Percentiles rank a stretch among this genome's conserved stretches.
Conservation (phyloP, 1,140 invertebrate species). For the Euschistus heros region DNA sequence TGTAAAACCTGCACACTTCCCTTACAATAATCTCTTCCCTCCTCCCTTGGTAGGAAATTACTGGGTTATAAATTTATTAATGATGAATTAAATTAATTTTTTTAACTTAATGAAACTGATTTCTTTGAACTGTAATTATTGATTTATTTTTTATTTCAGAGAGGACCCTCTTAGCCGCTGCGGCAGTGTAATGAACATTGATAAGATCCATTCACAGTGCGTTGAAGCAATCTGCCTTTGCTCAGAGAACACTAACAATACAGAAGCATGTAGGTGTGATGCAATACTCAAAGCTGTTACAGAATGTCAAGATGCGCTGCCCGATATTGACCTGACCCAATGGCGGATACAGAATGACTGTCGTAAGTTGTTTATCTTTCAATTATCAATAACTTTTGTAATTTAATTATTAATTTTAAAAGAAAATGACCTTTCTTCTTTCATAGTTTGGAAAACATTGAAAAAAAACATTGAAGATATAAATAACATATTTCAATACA, state of each 20-base stretch:
- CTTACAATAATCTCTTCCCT: too few species aligned
- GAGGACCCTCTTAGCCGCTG: slow-evolving; percentile 51
- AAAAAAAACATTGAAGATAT: too few species aligned
- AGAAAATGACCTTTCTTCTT: too few species aligned
- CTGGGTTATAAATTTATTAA: too few species aligned
- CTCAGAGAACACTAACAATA: slow-evolving; percentile 36
- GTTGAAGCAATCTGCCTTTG: slow-evolving; percentile 62
- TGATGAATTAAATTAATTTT: too few species aligned
- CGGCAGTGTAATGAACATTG: slow-evolving; percentile 44
- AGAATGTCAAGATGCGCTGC: slow-evolving; percentile 53
- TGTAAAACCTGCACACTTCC: too few species aligned
- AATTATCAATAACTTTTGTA: not conserved
- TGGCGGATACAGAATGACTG: slow-evolving; percentile 62
- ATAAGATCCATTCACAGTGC: slow-evolving; percentile 57
- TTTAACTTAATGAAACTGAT: too few species aligned
- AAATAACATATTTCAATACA: too few species aligned
- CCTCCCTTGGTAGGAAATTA: not conserved
- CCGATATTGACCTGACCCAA: slow-evolving; percentile 46
- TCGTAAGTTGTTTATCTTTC: slow-evolving; percentile 39
- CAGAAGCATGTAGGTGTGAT: slow-evolving; percentile 53
- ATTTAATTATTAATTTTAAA: not conserved
- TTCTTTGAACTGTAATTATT: not conserved
- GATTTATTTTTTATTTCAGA: slow-evolving; percentile 34
- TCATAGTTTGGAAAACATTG: too few species aligned
- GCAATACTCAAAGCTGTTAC: slow-evolving; percentile 55